phyloP scores from a whole-genome alignment of 2,113 vertebrate genomes.

The Crotalus horridus region DNA sequence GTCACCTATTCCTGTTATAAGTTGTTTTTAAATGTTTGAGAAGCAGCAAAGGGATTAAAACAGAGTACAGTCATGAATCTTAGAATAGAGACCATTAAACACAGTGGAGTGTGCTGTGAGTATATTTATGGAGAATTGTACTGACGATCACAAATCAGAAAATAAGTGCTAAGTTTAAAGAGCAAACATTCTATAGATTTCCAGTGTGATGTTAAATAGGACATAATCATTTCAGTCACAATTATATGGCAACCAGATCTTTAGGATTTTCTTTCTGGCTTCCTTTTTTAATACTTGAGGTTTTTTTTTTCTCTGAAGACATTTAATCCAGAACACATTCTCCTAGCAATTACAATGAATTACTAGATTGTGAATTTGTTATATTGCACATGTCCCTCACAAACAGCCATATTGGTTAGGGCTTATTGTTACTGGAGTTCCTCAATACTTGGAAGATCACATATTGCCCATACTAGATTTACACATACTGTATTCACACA shows the following conservation, averaged over 20 bases:
- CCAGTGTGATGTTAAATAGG: not conserved
- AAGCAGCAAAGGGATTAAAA: not conserved
- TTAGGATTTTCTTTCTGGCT: not conserved
- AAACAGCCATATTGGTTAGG: not conserved
- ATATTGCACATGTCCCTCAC: not conserved
- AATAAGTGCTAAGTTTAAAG: not conserved
- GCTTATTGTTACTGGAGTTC: not conserved
- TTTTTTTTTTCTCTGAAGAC: accelerated
- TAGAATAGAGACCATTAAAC: not conserved
- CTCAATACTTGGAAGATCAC: not conserved
- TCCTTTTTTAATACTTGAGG: not conserved
- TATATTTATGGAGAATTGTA: not conserved
- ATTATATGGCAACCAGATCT: not conserved
- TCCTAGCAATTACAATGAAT: not conserved
- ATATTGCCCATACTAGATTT: not conserved
- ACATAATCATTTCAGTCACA: not conserved
- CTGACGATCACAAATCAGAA: not conserved
- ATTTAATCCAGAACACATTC: not conserved
- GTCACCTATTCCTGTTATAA: not conserved
- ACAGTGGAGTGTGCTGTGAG: not conserved
- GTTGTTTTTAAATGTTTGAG: not conserved
- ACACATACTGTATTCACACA: not conserved
- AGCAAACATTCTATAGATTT: not conserved
- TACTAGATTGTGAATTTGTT: not conserved
- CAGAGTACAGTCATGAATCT: not conserved